A percentile compares a stretch with the other conserved stretches of the same genome.
phyloP scores from a whole-genome alignment of 2,113 vertebrate species.

The Gasterosteus aculeatus region DNA sequence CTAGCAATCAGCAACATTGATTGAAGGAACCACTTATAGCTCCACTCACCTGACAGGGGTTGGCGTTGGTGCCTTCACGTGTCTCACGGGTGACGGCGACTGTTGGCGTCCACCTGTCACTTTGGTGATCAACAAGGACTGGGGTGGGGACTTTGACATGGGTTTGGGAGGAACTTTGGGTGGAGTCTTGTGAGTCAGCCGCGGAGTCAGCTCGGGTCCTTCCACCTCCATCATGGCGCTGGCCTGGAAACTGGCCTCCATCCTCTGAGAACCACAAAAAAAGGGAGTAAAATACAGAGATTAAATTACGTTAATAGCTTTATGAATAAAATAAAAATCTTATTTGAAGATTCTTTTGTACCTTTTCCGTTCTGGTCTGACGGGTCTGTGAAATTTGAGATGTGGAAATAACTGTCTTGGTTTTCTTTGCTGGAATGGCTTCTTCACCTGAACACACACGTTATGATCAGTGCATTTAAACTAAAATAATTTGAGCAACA shows the following conservation, averaged over 20 bases:
- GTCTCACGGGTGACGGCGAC: constrained; percentile 94
- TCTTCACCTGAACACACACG: constrained; percentile 85
- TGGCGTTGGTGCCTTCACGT: constrained; percentile 91
- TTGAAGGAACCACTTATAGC: background rate
- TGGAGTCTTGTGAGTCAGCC: constrained; percentile 92
- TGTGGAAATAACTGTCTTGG: constrained; percentile 93
- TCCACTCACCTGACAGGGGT: constrained; percentile 89
- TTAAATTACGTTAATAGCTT: too few relatives aligned
- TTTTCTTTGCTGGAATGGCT: constrained; percentile 97
- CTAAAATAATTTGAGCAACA: background rate
- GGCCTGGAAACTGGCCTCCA: constrained; percentile 90
- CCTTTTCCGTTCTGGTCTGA: constrained; percentile 92
- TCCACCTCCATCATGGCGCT: constrained; percentile 88
- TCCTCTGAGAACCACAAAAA: constrained; percentile 79
- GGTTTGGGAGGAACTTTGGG: constrained; percentile 92
- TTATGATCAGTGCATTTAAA: background rate
- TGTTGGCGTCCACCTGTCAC: constrained; percentile 87
- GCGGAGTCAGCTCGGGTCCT: constrained; percentile 76
- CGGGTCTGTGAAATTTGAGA: constrained; percentile 90
- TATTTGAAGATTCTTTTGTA: constrained; percentile 33
- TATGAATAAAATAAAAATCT: background rate
- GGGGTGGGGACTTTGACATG: constrained; percentile 90
- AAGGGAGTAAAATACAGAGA: background rate
- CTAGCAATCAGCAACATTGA: too few relatives aligned
- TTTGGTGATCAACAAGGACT: constrained; percentile 81